Evolutionary conservation across 2,113 vertebrate species (phyloP).

Genomic region (Pituophis catenifer): DNA sequence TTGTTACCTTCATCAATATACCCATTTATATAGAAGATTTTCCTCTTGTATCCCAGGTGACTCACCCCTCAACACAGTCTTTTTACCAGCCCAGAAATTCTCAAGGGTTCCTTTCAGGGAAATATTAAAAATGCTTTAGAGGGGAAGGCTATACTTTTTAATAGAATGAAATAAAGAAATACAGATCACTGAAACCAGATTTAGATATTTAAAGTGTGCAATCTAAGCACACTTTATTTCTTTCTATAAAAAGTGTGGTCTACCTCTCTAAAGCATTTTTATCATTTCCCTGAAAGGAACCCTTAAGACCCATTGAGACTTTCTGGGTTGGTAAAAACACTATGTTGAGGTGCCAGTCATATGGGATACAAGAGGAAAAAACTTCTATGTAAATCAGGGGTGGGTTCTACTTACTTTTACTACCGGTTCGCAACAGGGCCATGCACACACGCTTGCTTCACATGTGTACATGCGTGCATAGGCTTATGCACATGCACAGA

Average conservation of each 20-base stretch:
- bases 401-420: no score
- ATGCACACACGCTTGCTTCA: no score
- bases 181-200: background rate
- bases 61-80: conserved; percentile 31
- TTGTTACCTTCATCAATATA: background rate
- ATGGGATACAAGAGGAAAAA: conserved; percentile 23
- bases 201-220: background rate
- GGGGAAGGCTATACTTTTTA: background rate
- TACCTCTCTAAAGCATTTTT: background rate
- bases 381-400: conserved; percentile 9
- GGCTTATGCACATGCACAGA: no score
- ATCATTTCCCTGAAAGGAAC: background rate
- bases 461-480: no score
- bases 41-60: conserved; percentile 23
- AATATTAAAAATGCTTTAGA: background rate
- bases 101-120: background rate
- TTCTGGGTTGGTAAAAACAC: conserved; percentile 34
- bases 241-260: background rate
- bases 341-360: conserved; percentile 34
- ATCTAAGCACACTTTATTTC: conserved; percentile 1
- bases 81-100: conserved; percentile 35
- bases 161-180: conserved; percentile 3
- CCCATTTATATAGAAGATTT: conserved; percentile 33
- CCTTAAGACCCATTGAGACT: background rate
- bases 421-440: no score